phyloP scores from a whole-genome alignment of 2,888 invertebrate genomes.

The Tipula confusa region DNA sequence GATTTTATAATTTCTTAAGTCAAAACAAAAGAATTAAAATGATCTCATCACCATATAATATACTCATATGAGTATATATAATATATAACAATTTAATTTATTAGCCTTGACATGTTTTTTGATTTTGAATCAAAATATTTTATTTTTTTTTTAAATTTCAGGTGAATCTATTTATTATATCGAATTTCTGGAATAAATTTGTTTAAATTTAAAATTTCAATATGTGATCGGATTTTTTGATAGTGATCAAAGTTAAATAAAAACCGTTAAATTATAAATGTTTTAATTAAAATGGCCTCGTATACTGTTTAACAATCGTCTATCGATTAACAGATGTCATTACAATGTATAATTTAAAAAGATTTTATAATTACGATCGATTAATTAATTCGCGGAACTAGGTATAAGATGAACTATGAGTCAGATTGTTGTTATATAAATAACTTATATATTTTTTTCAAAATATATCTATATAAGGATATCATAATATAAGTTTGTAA shows the following conservation, averaged over 20 bases:
- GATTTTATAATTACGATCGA: background rate
- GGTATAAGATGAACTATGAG: background rate
- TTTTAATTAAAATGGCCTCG: background rate
- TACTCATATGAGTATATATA: background rate
- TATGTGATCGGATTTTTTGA: background rate
- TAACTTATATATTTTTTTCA: background rate
- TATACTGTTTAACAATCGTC: background rate
- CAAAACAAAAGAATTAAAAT: background rate
- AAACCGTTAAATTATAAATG: background rate
- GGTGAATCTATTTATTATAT: background rate
- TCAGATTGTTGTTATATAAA: background rate
- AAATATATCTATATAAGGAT: background rate
- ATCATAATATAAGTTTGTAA: background rate
- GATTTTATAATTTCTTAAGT: background rate
- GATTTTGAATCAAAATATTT: background rate
- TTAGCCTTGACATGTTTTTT: constrained; percentile 20
- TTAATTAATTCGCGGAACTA: background rate
- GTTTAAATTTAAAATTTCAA: background rate
- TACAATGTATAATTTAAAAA: background rate
- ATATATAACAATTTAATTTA: background rate
- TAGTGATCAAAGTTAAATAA: background rate
- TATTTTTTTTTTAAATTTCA: background rate
- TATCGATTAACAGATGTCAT: background rate
- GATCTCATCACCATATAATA: background rate
- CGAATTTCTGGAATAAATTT: background rate